phyloP scores from a whole-genome alignment of 2,113 vertebrate species.

The Callorhinus ursinus region DNA sequence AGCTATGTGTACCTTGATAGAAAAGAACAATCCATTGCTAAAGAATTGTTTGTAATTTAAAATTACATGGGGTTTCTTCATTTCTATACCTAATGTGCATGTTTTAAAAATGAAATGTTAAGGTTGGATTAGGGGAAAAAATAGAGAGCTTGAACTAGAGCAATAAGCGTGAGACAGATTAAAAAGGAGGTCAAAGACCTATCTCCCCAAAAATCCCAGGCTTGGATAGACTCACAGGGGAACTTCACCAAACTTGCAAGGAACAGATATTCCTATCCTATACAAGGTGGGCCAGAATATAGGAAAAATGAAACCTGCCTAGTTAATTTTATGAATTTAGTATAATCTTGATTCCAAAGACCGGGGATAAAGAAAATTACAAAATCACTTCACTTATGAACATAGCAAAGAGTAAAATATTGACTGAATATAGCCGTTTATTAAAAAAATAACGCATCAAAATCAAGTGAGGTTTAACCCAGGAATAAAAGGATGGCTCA shows the following conservation, averaged over 20 bases:
- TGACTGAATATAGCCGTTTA: neutral
- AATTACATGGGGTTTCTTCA: neutral
- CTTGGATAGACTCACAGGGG: neutral
- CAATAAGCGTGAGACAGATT: neutral
- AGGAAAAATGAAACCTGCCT: slow-evolving; percentile 20
- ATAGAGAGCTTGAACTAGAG: neutral
- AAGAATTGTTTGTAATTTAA: slow-evolving; percentile 45
- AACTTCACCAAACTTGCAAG: neutral
- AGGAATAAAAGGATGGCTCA: neutral
- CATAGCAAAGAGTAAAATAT: neutral
- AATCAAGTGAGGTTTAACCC: slow-evolving; percentile 16
- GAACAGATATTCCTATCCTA: neutral
- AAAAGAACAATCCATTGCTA: slow-evolving; percentile 39
- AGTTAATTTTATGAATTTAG: neutral
- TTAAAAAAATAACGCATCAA: neutral
- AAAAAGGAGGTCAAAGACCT: neutral
- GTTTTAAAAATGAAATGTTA: neutral
- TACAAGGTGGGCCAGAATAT: neutral
- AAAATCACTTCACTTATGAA: neutral
- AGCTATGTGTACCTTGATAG: slow-evolving; percentile 40
- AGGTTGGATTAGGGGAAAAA: neutral
- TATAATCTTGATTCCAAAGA: slow-evolving; percentile 6
- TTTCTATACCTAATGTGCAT: neutral
- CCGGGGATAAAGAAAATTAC: neutral
- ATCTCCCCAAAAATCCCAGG: neutral